Evolutionary conservation across 2,888 invertebrate genomes (phyloP).

Genomic region (Hoplodrina blanda): DNA sequence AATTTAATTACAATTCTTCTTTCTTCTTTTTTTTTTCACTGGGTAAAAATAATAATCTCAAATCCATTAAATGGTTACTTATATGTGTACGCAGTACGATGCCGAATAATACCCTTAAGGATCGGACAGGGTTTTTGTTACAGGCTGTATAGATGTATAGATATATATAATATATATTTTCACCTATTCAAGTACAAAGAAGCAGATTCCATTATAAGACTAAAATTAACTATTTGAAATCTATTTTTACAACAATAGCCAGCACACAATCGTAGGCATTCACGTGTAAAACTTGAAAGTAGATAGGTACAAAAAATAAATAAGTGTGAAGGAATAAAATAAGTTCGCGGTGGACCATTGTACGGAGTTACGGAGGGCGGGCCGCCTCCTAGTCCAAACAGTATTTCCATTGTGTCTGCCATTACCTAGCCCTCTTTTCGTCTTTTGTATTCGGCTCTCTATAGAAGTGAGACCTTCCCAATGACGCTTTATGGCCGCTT

Average conservation of each 20-base stretch:
- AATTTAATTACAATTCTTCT: too few species aligned
- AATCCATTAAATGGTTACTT: too few species aligned
- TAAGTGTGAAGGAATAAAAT: conserved; percentile 86
- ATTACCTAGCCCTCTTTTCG: conserved; percentile 90
- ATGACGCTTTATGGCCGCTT: conserved; percentile 87
- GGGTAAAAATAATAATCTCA: too few species aligned
- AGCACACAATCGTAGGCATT: conserved; percentile 60
- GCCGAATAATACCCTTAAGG: too few species aligned
- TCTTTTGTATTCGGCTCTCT: conserved; percentile 88
- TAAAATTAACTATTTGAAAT: conserved; percentile 39
- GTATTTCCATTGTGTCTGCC: conserved; percentile 88
- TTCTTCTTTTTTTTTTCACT: too few species aligned
- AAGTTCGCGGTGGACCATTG: conserved; percentile 86
- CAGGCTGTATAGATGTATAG: too few species aligned
- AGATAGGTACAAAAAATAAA: conserved; percentile 82
- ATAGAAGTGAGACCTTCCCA: conserved; percentile 89
- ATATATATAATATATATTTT: too few species aligned
- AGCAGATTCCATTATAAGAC: conserved; percentile 11
- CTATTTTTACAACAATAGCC: conserved; percentile 51
- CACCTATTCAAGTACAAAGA: neutral
- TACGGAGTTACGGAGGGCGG: conserved; percentile 80
- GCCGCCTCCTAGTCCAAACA: conserved; percentile 87
- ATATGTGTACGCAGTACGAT: too few species aligned
- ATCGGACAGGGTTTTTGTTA: too few species aligned
- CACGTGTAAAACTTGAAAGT: conserved; percentile 75